phyloP scores from a whole-genome alignment of 2,797 vertebrate genomes.

The Telmatherina bonti region DNA sequence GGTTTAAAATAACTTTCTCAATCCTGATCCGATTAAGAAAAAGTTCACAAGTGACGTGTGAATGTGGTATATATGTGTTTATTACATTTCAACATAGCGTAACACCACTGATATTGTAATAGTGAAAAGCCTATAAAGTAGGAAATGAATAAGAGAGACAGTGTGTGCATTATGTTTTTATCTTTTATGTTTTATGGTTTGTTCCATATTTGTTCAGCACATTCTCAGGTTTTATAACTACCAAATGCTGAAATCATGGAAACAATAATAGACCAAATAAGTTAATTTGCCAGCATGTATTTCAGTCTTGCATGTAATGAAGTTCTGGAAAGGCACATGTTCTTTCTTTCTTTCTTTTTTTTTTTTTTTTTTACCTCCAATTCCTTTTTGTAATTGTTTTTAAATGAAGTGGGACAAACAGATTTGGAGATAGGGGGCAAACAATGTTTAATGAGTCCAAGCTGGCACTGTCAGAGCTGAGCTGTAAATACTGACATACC shows the following conservation, averaged over 20 bases:
- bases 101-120: not conserved
- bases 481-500: not conserved
- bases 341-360: too few relatives aligned
- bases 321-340: not conserved
- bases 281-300: not conserved
- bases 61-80: not conserved
- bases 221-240: conserved; percentile 6
- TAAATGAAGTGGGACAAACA: not conserved
- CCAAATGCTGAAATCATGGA: conserved; percentile 22
- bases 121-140: not conserved
- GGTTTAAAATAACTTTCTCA: not conserved
- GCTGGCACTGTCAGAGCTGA: not conserved
- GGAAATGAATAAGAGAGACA: not conserved
- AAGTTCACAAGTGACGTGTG: not conserved
- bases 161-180: too few relatives aligned
- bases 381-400: conserved; percentile 25
- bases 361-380: not conserved
- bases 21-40: not conserved
- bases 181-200: too few relatives aligned
- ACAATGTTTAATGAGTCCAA: conserved; percentile 9
- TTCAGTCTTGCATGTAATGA: not conserved
- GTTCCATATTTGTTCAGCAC: not conserved
- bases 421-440: conserved; percentile 2
- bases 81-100: not conserved
- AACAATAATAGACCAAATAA: conserved; percentile 24